Evolutionary conservation across 1,140 invertebrate species (phyloP), one percentile per base, ranked within the genome.

Genomic region (Papilio glaucus): DNA sequence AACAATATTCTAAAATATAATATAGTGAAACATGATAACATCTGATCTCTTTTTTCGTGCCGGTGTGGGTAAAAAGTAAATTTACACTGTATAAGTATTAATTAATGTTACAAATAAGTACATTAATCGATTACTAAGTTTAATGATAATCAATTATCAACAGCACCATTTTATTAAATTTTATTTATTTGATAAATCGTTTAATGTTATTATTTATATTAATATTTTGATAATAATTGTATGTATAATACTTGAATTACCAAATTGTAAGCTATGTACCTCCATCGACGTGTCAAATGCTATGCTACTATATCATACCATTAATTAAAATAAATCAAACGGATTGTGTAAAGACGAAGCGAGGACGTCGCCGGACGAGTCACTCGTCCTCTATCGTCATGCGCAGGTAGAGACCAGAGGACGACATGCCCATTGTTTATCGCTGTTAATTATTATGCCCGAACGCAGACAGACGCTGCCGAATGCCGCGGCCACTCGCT

Each of bases 401-500:
- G 87, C 83, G 86, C 89, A 91, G 90, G 90, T 92, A 91, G 90
- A 88, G 80, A 76, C 83, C 85, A 87, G 81, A 87, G 87, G 85
- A 88, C 85, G 83, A 88, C 88, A 86, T 86, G 85, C 82, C 89
- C 85, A 93, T 93, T 93, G 91, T 93, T 93, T 91, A 91, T 87
- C 85, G 85, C 83, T 80, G 85, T 88, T 90, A 88, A 91, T 92
- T 90, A 90, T 91, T 90, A 92, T 91, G 85, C 88, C 80, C 77
- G 82, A 85, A 86, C 83, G 86, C 80, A 84, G 78, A 83, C 81
- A 79, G 80, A 82, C 80, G 80, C 81, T 84, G 75, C 75, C 83
- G 83, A 83, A 83, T 83, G 81, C 78, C 84, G 83, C 76, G 74
- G 73, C n/a, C n/a, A n/a, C n/a, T 77, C 74, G 72, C 73, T 70